phyloP scores from a whole-genome alignment of 2,888 invertebrate species.

The Pammene aurita region DNA sequence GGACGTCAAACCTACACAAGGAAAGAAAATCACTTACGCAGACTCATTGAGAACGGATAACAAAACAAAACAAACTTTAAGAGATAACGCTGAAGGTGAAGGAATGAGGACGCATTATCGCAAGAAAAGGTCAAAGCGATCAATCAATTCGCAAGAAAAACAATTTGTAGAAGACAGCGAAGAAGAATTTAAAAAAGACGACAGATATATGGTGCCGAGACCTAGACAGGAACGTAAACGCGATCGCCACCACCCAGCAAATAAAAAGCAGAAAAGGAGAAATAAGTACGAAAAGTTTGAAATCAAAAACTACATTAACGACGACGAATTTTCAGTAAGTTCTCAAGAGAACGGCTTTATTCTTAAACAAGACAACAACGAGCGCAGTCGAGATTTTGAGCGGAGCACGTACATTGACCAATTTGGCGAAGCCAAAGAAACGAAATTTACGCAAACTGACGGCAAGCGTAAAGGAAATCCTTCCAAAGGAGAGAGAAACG shows the following conservation, averaged over 20 bases:
- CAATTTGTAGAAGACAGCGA: conserved; percentile 57
- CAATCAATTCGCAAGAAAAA: conserved; percentile 49
- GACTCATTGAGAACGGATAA: conserved; percentile 65
- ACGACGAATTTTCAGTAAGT: conserved; percentile 65
- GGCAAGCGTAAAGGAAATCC: conserved; percentile 44
- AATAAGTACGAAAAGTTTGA: conserved; percentile 78
- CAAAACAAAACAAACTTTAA: conserved; percentile 39
- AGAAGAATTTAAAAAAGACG: conserved; percentile 70
- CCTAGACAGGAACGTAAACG: conserved; percentile 65
- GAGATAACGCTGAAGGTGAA: conserved; percentile 62
- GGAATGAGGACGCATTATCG: conserved; percentile 73
- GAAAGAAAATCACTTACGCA: conserved; percentile 66
- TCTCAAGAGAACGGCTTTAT: conserved; percentile 59
- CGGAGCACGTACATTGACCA: conserved; percentile 51
- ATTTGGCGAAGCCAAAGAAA: conserved; percentile 49
- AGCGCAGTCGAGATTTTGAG: conserved; percentile 51
- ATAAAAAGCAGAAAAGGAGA: conserved; percentile 73
- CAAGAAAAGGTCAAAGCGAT: conserved; percentile 57
- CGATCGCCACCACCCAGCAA: conserved; percentile 65
- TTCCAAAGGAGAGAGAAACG: conserved; percentile 43
- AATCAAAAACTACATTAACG: conserved; percentile 72
- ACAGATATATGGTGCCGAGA: conserved; percentile 66
- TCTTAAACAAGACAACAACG: conserved; percentile 53
- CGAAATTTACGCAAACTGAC: conserved; percentile 29
- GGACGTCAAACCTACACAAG: conserved; percentile 41